A percentile compares a stretch with the other conserved stretches of the same genome.
Conservation (phyloP, 2,888 invertebrate genomes). For the Sphaeridia pumilis region DNA sequence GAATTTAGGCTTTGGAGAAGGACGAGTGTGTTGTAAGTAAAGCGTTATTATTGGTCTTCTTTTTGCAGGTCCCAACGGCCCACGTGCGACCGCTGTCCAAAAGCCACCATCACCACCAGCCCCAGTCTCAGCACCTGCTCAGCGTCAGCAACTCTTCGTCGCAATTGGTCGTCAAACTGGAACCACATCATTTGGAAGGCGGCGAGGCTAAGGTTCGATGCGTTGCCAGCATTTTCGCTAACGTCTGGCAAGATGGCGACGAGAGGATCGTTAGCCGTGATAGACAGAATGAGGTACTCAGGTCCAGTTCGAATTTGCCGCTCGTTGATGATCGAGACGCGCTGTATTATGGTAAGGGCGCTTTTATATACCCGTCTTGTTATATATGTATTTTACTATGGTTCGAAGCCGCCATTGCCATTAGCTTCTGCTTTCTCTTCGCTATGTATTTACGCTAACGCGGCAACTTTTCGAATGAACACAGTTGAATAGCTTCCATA, state of each 20-base stretch:
- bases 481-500: no score
- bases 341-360: slow-evolving; percentile 7
- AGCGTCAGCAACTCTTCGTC: no score
- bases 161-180: slow-evolving; percentile 9
- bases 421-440: no score
- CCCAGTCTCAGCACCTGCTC: no score
- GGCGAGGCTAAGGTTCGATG: slow-evolving; percentile 14
- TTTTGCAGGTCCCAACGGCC: no score
- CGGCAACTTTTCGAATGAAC: no score
- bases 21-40: no score
- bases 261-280: slow-evolving; percentile 4
- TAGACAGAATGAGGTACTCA: neutral
- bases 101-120: no score
- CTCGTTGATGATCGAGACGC: slow-evolving; percentile 12
- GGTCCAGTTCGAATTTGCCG: slow-evolving; percentile 2
- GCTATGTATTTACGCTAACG: no score
- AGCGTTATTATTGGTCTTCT: no score
- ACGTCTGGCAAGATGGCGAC: slow-evolving; percentile 17
- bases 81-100: no score
- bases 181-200: slow-evolving; percentile 8
- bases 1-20: no score
- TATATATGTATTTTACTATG: neutral
- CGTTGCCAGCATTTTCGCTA: slow-evolving; percentile 8
- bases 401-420: neutral
- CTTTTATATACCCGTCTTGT: neutral